phyloP scores from a whole-genome alignment of 2,113 vertebrate species.

The Gobius niger region DNA sequence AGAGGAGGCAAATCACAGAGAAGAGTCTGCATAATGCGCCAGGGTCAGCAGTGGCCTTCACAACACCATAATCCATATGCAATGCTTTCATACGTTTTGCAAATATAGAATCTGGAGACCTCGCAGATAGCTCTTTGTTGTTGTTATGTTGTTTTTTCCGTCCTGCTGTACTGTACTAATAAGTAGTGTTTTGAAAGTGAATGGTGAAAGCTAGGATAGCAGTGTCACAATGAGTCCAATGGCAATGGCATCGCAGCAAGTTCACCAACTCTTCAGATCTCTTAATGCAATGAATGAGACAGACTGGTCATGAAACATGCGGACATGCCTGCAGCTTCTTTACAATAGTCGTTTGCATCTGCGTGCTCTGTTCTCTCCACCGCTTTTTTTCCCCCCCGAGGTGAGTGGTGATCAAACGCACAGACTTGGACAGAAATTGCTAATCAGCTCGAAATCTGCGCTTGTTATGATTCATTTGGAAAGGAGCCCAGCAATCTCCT shows the following conservation, averaged over 20 bases:
- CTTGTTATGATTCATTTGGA: constrained; percentile 40
- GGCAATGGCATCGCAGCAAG: neutral
- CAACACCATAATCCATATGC: neutral
- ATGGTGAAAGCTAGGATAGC: no score
- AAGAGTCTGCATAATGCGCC: neutral
- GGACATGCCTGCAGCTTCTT: neutral
- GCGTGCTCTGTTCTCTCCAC: neutral
- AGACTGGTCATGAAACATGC: neutral
- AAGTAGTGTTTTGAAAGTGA: no score
- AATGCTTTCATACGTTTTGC: neutral
- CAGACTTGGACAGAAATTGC: constrained; percentile 28
- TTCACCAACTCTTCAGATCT: neutral
- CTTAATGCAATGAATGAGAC: neutral
- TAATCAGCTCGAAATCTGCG: constrained; percentile 37
- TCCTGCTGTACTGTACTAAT: neutral
- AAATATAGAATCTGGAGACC: neutral
- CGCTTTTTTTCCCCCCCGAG: neutral
- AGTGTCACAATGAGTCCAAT: no score
- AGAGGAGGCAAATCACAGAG: neutral
- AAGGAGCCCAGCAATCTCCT: constrained; percentile 31
- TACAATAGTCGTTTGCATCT: neutral
- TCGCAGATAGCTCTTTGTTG: neutral
- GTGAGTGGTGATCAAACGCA: neutral
- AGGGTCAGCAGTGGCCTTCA: neutral
- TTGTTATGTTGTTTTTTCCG: neutral